These are phyloP conservation scores for Hypsibius dujardini DNA, from an alignment of 1,140 invertebrate genomes.

Conservation along the genomic window DNA sequence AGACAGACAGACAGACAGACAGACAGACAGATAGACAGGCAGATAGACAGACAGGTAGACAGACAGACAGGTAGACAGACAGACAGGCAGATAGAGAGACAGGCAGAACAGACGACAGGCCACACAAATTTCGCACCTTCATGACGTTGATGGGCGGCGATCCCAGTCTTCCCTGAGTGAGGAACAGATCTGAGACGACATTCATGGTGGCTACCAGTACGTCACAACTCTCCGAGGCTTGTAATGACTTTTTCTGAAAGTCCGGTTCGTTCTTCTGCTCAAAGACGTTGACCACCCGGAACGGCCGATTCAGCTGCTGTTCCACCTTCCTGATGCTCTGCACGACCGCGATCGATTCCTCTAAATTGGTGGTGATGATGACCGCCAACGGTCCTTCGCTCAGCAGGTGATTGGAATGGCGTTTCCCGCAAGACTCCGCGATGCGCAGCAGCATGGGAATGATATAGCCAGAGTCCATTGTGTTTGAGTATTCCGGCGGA, in stretches of 20 bases:
- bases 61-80: too few species aligned
- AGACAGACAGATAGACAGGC: too few species aligned
- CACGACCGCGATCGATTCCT: neutral
- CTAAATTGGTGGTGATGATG: neutral
- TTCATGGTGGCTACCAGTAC: neutral
- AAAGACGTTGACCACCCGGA: slow-evolving; percentile 7
- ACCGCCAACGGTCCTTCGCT: slow-evolving; percentile 12
- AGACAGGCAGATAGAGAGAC: too few species aligned
- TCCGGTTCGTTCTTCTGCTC: neutral
- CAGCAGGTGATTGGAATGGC: neutral
- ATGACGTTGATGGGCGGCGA: slow-evolving; percentile 12
- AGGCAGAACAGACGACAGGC: too few species aligned
- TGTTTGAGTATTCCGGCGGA: neutral
- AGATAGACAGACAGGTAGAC: too few species aligned
- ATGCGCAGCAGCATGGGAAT: slow-evolving; percentile 7
- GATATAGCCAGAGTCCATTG: slow-evolving; percentile 5
- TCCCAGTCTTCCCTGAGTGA: neutral
- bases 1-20: too few species aligned
- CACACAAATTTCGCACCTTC: neutral
- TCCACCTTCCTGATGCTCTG: neutral
- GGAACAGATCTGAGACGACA: neutral
- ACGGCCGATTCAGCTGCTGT: neutral
- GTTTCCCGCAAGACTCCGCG: neutral
- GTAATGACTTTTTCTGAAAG: neutral
- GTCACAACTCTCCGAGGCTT: slow-evolving; percentile 2